Base-by-base conservation (phyloP, 2,888 invertebrate species). In the Athalia circularis region DNA sequence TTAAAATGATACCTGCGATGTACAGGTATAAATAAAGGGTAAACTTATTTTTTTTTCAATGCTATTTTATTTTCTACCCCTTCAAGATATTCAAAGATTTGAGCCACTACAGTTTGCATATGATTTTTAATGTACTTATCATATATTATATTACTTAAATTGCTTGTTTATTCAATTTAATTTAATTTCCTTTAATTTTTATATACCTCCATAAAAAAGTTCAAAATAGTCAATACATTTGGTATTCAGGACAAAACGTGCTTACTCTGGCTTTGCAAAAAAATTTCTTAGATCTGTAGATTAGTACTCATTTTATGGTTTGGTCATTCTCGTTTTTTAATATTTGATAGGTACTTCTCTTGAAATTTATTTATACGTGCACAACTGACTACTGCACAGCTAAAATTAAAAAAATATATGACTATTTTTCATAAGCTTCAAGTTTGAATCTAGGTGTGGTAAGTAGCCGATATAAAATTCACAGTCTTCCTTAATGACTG, bases 81-180 rank as follows among this genome's bases (percentile, higher is more conserved):
- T 85, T 87, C 87, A 88, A 57, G 81, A 87, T 87, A 88, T 86
- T 86, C 83, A 83, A 86, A 87, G 87, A 87, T 85, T 87, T 87
- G 86, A 87, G 83, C 87, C 85, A 87, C 89, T 89, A 90, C 88
- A 88, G 85, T 89, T 87, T 85, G 82, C 85, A 80, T 87, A 87
- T 86, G 83, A 85, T 87, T 87, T 84, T 84, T 86, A 86, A 86
- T 85, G 87, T 85, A 87, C 84, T 88, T 76, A 84, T 81, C 74
- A 79, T 81, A 65, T 80, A 80, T 82, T 74, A 81, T 82, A 82
- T 80, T 82, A 81, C 81, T 80, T 82, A 79, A 82, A 82, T 82
- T 80, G 78, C 80, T 79, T 82, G 80, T 43, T 84, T 84, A 80
- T 80, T 82, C 80, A 82, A 83, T 81, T 83, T 75, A 78, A 82